Evolutionary conservation across 1,140 invertebrate species (phyloP), one percentile per base, ranked within the genome.

Genomic region (Plodia interpunctella): DNA sequence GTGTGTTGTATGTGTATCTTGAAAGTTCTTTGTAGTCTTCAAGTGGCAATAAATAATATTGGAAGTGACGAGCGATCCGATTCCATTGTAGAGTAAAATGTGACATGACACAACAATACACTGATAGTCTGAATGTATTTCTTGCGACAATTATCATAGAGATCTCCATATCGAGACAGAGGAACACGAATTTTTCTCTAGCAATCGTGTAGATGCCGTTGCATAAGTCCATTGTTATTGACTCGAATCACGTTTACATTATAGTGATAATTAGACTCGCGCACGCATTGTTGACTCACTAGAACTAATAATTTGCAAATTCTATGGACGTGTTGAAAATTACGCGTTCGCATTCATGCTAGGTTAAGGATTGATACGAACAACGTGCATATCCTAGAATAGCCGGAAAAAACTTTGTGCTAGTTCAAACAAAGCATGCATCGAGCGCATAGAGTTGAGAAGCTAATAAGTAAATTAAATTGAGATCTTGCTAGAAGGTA

Each of bases 181-280:
- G 20, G 49, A 51, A 25, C 49, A 51, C 49, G 49, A 21, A 51
- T 20, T 51, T 51, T 51, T 51, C 18, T 51, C 15, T 5, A 17
- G 15, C 15, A 8, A 20, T 51, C 20, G 18, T 10, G 49, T 20
- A 20, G 18, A 25, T 25, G 20, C 51, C 35, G 17, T 69, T 65
- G 59, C 62, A 66, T 71, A 65, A 68, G 59, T 56, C 65, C 62
- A 63, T 57, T 62, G 60, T 63, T 62, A 64, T 68, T 59, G 65
- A 68, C 62, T 63, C 65, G 58, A 62, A 68, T 60, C 55, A 65
- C 62, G 62, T 61, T 63, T 67, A 59, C 60, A 56, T 63, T 67
- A 65, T 59, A 51, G 51, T 61, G 19, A 64, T 68, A 62, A 67
- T 65, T 63, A 61, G 28, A 59, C 19, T 58, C 53, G 55, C 53